These are phyloP conservation scores for Conomelus anceps DNA, from an alignment of 2,888 invertebrate species.

Conservation along the genomic window DNA sequence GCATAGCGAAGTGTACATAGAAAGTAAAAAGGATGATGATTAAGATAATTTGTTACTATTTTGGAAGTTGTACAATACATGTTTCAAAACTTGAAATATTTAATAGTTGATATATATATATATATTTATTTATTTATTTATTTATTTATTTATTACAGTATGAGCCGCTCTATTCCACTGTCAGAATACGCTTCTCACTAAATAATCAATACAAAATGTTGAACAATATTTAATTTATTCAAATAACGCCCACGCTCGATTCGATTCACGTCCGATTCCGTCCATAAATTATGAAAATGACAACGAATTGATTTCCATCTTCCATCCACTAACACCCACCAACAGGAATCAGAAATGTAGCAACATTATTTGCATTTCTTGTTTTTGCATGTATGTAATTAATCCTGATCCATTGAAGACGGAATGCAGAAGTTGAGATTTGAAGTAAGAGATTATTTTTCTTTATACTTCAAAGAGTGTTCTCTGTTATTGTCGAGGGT, in stretches of 20 bases:
- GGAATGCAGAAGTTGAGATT: not conserved
- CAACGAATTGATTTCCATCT: not conserved
- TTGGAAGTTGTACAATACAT: no score
- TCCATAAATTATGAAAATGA: not conserved
- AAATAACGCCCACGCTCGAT: not conserved
- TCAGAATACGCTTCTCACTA: not conserved
- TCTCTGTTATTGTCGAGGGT: not conserved
- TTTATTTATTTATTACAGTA: no score
- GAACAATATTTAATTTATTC: not conserved
- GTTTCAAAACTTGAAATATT: no score
- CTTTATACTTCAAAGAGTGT: not conserved
- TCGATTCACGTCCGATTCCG: not conserved
- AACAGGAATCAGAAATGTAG: not conserved
- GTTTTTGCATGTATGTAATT: not conserved
- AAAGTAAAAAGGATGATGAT: no score
- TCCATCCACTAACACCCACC: not conserved
- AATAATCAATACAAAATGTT: not conserved
- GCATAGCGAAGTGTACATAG: no score
- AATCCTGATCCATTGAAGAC: not conserved
- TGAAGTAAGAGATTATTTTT: not conserved
- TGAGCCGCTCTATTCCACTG: not conserved
- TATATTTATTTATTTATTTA: no score
- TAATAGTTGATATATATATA: no score
- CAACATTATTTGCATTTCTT: not conserved
- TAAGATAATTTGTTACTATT: no score